Percentiles rank a stretch among this genome's conserved stretches.
Evolutionary conservation across 1,140 invertebrate genomes (phyloP).

Genomic region (Caenorhabditis briggsae): DNA sequence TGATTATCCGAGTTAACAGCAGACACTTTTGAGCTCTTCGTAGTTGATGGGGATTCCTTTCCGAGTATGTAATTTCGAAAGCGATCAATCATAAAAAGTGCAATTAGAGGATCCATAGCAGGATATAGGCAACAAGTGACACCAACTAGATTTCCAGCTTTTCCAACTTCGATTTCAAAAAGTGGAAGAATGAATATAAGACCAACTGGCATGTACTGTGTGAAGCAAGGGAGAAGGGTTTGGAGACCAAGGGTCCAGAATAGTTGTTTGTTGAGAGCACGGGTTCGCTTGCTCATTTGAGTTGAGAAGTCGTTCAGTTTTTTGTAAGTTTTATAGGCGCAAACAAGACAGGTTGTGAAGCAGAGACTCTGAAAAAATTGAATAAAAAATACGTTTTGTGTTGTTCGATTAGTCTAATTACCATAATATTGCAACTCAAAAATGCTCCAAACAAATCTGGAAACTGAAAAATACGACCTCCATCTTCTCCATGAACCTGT

Average conservation of each 20-base stretch:
- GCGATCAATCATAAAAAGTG: conserved; percentile 30
- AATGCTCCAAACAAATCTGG: conserved; percentile 15
- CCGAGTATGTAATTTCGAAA: background rate
- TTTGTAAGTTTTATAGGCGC: conserved; percentile 26
- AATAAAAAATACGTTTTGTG: background rate
- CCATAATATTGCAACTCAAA: conserved; percentile 37
- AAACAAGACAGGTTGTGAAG: background rate
- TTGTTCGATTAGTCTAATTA: background rate
- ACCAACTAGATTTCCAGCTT: conserved; percentile 22
- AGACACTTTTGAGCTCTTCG: background rate
- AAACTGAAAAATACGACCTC: background rate
- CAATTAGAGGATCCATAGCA: conserved; percentile 21
- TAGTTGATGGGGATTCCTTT: background rate
- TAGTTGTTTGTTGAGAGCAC: conserved; percentile 26
- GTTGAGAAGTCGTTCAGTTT: conserved; percentile 19
- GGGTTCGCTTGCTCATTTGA: conserved; percentile 17
- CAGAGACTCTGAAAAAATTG: background rate
- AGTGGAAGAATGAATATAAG: conserved; percentile 8
- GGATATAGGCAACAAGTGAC: conserved; percentile 17
- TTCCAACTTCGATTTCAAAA: conserved; percentile 21
- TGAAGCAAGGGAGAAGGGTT: conserved; percentile 28
- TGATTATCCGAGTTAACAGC: background rate
- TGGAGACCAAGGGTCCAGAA: conserved; percentile 25
- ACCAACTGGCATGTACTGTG: conserved; percentile 18
- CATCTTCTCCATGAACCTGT: conserved; percentile 7